Evolutionary conservation across 2,888 invertebrate genomes (phyloP), one percentile per base, ranked within the genome.

Genomic region (Oxystoma pomonae): DNA sequence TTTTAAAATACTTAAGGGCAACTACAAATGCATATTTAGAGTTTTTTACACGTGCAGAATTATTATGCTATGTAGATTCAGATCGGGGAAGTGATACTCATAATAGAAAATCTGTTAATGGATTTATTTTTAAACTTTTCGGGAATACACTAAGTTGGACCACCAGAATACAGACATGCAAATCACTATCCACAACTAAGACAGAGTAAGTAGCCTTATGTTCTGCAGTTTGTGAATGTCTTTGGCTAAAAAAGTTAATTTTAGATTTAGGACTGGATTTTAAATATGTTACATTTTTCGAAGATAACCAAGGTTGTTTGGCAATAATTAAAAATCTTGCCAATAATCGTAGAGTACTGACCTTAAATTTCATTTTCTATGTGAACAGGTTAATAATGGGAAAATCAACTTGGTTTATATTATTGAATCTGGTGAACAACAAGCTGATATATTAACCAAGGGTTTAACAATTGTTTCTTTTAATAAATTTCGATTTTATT

Each of bases 141-240:
- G 63, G 61, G 16, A 67, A 60, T 81, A 83, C 83, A 70, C 1
- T 66, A 64, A 35, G 57, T 18, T 67, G 67, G 65, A 49, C 49
- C 20, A 66, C 65, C 35, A 60, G 58, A 52, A 67, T 67, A 57
- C 63, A 68, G 61, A 65, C 57, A 18, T 61, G 62, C 62, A 20
- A 62, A 49, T 21, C 65, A 16, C 58, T 67, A 18, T 67, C 65
- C 17, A 68, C 64, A n/a, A 67, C 67, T 16, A 65, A 67, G n/a
- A n/a, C 50, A n/a, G 50, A 50, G 50, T 50, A 12, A n/a, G 50
- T 50, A 50, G 50, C 50, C n/a, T 50, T 50, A 50, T 50, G 50
- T 50, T 50, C 50, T 50, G 50, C 50, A 50, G 50, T 50, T 50
- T 50, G 50, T 50, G 9, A 50, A n/a, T 9, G 50, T 50, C 50